Base-by-base conservation (phyloP, 1,140 invertebrate species). In the Macrosteles quadrilineatus region DNA sequence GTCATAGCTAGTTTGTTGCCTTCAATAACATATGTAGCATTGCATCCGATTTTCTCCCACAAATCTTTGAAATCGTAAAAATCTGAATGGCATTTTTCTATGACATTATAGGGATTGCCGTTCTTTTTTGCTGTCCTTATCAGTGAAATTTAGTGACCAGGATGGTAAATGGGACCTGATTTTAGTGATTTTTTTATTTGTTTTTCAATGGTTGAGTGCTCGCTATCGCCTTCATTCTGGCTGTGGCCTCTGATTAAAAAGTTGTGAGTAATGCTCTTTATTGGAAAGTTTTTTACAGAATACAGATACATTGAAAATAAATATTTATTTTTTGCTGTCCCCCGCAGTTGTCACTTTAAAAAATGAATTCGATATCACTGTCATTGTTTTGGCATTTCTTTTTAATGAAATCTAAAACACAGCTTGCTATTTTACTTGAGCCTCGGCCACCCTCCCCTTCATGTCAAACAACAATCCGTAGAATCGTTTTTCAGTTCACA, bases 201-300 rank as follows among this genome's bases (percentile, higher is more conserved):
- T 55, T 72, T 71, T 71, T 80, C 75, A 40, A 80, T 80, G 23
- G 71, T 55, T 19, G 73, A 73, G n/a, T n/a, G n/a, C n/a, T n/a
- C n/a, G n/a, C n/a, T n/a, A n/a, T n/a, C n/a, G n/a, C n/a, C 72
- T 72, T 82, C 78, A 70, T 80, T 82, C 73, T 81, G 79, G n/a
- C 79, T 78, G 68, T 82, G 80, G n/a, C 79, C 80, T 25, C 73
- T 70, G 67, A 79, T 77, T 21, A 82, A 70, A 76, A 77, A 82
- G 50, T 81, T 82, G 71, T 81, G 80, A 21, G 73, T 77, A 68
- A 81, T 78, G 4, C 73, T 74, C 21, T 77, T 75, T 25, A 75
- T 72, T 67, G 63, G 71, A 55, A 72, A 71, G 27, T 73, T 74
- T 32, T 66, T 50, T 76, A 79, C n/a, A n/a, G n/a, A n/a, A n/a